Evolutionary conservation across 2,888 invertebrate species (phyloP).

Genomic region (Tubulanus polymorphus): DNA sequence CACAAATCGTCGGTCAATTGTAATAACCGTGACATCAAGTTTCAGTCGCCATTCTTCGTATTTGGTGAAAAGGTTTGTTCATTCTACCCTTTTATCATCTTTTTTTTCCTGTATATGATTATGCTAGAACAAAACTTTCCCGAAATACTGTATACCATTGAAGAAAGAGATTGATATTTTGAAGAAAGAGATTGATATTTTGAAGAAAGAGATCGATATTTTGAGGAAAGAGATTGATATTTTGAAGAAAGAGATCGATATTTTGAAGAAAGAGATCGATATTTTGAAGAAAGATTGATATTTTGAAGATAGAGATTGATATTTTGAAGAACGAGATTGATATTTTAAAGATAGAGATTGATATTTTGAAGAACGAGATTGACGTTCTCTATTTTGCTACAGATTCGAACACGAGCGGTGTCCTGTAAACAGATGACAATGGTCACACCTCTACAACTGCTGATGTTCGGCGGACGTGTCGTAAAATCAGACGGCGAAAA

Average conservation of each 20-base stretch:
- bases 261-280: too few relatives aligned
- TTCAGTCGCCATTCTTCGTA: constrained; percentile 92
- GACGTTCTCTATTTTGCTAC: constrained; percentile 16
- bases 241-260: too few relatives aligned
- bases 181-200: too few relatives aligned
- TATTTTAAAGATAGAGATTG: neutral
- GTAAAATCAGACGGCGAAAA: constrained; percentile 67
- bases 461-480: constrained; percentile 86
- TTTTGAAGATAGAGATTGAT: too few relatives aligned
- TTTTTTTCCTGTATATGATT: neutral
- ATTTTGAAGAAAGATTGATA: too few relatives aligned
- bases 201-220: too few relatives aligned
- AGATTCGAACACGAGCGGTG: constrained; percentile 88
- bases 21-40: constrained; percentile 65
- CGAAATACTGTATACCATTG: too few relatives aligned
- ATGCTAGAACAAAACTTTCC: neutral
- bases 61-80: constrained; percentile 84
- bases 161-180: too few relatives aligned
- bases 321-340: too few relatives aligned
- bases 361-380: neutral
- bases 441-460: constrained; percentile 87
- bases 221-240: too few relatives aligned
- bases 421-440: constrained; percentile 95
- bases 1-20: constrained; percentile 94
- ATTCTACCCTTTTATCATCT: neutral